Conservation (phyloP, 2,113 vertebrate genomes). For the Gallinago media region DNA sequence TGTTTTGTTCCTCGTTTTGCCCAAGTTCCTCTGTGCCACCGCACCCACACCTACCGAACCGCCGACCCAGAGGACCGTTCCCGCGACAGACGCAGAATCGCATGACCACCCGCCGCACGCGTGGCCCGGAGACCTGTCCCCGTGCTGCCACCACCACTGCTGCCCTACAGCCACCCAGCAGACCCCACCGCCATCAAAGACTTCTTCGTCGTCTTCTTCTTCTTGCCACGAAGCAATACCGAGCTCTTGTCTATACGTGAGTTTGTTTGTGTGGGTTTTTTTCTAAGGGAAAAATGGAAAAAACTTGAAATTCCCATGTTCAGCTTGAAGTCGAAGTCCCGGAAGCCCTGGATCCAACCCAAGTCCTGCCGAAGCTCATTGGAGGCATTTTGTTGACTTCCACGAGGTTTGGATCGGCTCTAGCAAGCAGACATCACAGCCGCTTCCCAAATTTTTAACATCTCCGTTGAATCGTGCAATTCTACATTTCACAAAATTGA, state of each 20-base stretch:
- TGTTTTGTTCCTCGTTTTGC: background rate
- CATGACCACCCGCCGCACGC: slow-evolving; percentile 70
- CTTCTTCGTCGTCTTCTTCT: background rate
- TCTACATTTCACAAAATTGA: background rate
- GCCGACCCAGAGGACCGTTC: slow-evolving; percentile 6
- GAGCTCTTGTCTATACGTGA: background rate
- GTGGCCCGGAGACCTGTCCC: slow-evolving; percentile 7
- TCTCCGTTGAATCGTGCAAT: background rate
- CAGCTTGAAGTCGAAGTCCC: background rate
- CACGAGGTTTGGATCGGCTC: background rate
- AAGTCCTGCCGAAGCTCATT: background rate
- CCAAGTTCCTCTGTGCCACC: slow-evolving; percentile 22
- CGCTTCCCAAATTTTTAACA: background rate
- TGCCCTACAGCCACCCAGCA: background rate
- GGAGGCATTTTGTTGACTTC: background rate
- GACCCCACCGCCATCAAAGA: background rate
- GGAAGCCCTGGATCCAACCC: background rate
- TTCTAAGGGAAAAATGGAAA: background rate
- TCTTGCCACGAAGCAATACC: background rate
- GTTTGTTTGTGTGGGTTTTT: background rate
- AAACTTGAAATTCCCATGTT: slow-evolving; percentile 63
- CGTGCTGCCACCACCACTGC: background rate
- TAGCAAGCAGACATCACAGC: background rate
- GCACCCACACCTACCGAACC: background rate
- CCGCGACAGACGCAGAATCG: slow-evolving; percentile 67